Evolutionary conservation across 1,140 invertebrate genomes (phyloP).

Genomic region (Euwallacea similis): DNA sequence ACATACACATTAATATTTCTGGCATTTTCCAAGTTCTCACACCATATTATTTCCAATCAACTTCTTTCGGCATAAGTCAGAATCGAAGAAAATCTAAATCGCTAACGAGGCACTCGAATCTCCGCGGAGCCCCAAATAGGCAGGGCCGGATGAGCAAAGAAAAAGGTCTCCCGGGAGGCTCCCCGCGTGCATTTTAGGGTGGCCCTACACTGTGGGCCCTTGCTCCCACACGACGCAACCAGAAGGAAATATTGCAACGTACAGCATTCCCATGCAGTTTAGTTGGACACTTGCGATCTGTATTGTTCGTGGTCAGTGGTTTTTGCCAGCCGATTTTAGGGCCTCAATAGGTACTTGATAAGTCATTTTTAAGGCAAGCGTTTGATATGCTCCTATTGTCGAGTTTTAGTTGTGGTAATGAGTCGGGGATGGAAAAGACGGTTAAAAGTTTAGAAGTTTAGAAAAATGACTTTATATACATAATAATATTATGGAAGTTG

Average conservation of each 20-base stretch:
- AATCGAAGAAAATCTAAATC: slow-evolving; percentile 29
- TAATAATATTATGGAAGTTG: no score
- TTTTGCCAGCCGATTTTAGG: slow-evolving; percentile 22
- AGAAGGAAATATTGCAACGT: slow-evolving; percentile 37
- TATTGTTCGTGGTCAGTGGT: slow-evolving; percentile 35
- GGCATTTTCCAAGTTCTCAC: background rate
- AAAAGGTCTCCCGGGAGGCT: slow-evolving; percentile 38
- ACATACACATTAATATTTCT: no score
- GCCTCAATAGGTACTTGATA: slow-evolving; percentile 25
- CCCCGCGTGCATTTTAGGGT: slow-evolving; percentile 24
- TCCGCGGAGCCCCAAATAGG: slow-evolving; percentile 18
- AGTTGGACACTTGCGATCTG: slow-evolving; percentile 27
- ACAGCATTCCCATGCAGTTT: slow-evolving; percentile 43
- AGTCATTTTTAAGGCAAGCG: slow-evolving; percentile 7
- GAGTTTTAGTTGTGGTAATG: no score
- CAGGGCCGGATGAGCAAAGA: slow-evolving; percentile 41
- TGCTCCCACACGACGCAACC: slow-evolving; percentile 48
- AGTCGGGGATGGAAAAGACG: no score
- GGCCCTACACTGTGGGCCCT: slow-evolving; percentile 41
- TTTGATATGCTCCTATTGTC: no score
- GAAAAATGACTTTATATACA: no score
- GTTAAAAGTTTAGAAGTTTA: no score
- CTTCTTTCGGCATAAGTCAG: slow-evolving; percentile 23
- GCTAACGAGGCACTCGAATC: slow-evolving; percentile 27
- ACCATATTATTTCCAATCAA: slow-evolving; percentile 30